Percentiles rank a stretch among this genome's conserved stretches.
phyloP scores from a whole-genome alignment of 2,797 vertebrate genomes.

The Syndactyla subalaris region DNA sequence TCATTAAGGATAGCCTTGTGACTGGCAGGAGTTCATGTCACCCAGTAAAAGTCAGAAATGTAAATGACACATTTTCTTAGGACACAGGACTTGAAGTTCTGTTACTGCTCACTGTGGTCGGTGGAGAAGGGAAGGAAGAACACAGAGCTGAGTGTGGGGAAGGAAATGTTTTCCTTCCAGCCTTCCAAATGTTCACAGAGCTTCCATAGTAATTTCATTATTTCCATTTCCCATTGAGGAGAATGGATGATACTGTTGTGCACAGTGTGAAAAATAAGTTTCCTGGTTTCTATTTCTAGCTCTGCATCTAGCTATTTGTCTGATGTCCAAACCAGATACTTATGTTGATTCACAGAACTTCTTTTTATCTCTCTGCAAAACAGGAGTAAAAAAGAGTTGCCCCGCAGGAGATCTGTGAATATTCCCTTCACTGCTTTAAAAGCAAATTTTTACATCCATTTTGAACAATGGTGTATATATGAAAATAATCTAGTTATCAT shows the following conservation, averaged over 20 bases:
- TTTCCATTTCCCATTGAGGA: neutral
- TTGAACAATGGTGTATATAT: neutral
- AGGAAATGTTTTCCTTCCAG: neutral
- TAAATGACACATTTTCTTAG: neutral
- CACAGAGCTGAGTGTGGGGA: rapidly evolving
- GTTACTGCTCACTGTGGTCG: neutral
- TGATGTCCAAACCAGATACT: neutral
- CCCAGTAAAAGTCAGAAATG: neutral
- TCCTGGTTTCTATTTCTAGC: neutral
- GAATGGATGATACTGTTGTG: neutral
- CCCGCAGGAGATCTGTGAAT: neutral
- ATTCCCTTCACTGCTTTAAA: neutral
- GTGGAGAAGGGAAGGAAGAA: neutral
- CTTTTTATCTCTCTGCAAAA: neutral
- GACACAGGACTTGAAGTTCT: neutral
- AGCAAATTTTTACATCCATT: neutral
- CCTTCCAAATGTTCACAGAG: neutral
- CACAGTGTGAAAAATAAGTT: neutral
- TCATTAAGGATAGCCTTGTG: neutral
- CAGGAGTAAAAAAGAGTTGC: neutral
- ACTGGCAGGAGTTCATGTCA: neutral
- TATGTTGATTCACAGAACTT: neutral
- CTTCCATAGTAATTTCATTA: neutral
- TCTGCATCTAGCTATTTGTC: neutral
- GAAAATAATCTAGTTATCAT: neutral